Base-by-base conservation (phyloP, 2,113 vertebrate genomes). In the Eulacestoma nigropectus region DNA sequence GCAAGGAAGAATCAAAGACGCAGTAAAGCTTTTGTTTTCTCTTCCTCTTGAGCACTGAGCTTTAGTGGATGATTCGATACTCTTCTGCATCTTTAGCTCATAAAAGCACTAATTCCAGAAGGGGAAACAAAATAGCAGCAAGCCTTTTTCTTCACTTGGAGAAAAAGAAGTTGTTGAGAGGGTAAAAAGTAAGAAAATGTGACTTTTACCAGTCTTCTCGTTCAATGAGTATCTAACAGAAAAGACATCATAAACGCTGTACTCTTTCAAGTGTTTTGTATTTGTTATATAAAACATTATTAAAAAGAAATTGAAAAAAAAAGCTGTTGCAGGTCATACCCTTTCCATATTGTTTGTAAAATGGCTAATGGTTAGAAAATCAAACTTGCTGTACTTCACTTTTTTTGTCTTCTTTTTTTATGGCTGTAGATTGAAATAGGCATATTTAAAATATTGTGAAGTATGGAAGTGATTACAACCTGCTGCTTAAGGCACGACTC, bases 391-490 rank as follows among this genome's bases (percentile, higher is more conserved):
- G 9, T 50, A 89, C 18, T 46, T 84, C 18, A 67, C 13, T 69
- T 26, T 15, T 83, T 80, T 30, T 49, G 37, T 23, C 5, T 11
- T 2, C 5, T 39, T 42, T 87, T 85, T 65, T 72, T 33, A 70
- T 73, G 46, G 13, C 37, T 67, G 22, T 39, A 89, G 50, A 64
- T 85, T 84, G 70, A 82, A 93, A 78, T n/a, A 77, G 59, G 56
- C 47, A 23, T 80, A 81, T 90, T 85, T 89, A 89, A 93, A 89
- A 77, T 84, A 93, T 72, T 77, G 60, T 12, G 3, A 67, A 23
- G 76, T 72, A 93, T 95, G 91, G 90, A 95, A 96, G 68, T 81
- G 94, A 95, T 96, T 96, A 90, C 73, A 96, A 90, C 90, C 91
- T 95, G 90, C 86, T 3, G 4, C 22, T 21, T 78, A 78, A 92